Evolutionary conservation across 2,797 vertebrate genomes (phyloP).

Genomic region (Thunnus albacares): DNA sequence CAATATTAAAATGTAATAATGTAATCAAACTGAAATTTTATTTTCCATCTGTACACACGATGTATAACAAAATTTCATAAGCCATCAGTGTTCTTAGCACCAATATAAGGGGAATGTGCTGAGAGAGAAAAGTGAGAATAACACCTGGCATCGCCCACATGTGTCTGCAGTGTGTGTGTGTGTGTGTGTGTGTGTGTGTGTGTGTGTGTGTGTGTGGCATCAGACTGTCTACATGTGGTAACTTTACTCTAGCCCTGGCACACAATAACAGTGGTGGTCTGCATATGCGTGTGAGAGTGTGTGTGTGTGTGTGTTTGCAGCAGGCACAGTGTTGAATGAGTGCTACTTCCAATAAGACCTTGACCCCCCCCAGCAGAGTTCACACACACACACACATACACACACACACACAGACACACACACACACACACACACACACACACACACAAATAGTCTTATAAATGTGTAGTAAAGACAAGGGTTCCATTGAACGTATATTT

Average conservation of each 20-base stretch:
- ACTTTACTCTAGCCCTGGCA: conserved; percentile 57
- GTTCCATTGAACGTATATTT: conserved; percentile 13
- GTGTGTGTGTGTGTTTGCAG: conserved; percentile 35
- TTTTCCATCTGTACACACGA: neutral
- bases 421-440: neutral
- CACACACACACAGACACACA: conserved; percentile 9
- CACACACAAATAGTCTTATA: neutral
- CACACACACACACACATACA: conserved; percentile 13
- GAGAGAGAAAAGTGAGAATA: conserved; percentile 49
- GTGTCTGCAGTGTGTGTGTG: conserved; percentile 1
- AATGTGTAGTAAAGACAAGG: conserved; percentile 12
- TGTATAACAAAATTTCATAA: neutral
- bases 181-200: conserved; percentile 28
- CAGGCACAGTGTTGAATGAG: conserved; percentile 58
- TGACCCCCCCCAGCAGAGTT: neutral
- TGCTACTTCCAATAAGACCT: conserved; percentile 29
- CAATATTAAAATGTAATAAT: neutral
- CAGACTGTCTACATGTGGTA: conserved; percentile 58
- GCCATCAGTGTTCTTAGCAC: neutral
- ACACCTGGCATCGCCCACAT: conserved; percentile 45
- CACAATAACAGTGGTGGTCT: conserved; percentile 50
- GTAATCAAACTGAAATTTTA: neutral
- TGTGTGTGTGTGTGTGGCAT: conserved; percentile 33
- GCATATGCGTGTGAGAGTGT: conserved; percentile 26
- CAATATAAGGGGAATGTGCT: neutral